Base-by-base conservation (phyloP, 2,888 invertebrate genomes). In the Autographa pulchrina region DNA sequence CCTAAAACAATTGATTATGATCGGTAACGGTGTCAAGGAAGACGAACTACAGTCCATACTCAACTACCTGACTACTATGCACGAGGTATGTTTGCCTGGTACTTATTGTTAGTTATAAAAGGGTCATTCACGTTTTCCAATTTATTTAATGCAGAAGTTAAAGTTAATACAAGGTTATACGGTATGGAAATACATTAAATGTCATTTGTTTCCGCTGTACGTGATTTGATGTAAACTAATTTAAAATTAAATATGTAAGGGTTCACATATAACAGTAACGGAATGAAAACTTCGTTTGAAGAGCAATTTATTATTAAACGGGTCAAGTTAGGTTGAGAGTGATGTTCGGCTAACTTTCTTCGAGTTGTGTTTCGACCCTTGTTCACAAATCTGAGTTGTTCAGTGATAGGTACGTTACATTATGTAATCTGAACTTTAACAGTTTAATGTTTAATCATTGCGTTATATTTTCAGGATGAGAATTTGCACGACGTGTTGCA, bases 41-140 rank as follows among this genome's bases (percentile, higher is more conserved):
- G 99, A 99, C 93, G 99, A 99, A 92, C 96, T 99, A 68, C 99
- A 99, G 94, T 99, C 99, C 86, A 98, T 99, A 90, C 97, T 99
- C 74, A 99, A 99, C 96, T 99, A 99, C 93, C 96, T 99, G 85
- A 99, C 99, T 41, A 99, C 99, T 74, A 98, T 99, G 96, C 98
- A 99, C 91, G 99, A 99, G 97, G 98, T 98, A 95, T 91, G 93
- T 80, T 70, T 1, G 41, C 84, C 84, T 88, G 72, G 84, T 85
- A 76, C 72, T 58, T 76, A 48, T 60, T 32, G 48, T 31, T 18
- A 68, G 13, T 13, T 11, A 11, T 13, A 8, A 25, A 2, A 25
- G 1, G 25, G 25, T 25, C 25, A 25, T 25, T 25, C 25, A 25
- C 25, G 3, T 25, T 3, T 25, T 25, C 25, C 3, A 25, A 25